Percentiles rank a stretch among this genome's conserved stretches.
Evolutionary conservation across 2,888 invertebrate species (phyloP).

Genomic region (Dinocampus coccinellae): DNA sequence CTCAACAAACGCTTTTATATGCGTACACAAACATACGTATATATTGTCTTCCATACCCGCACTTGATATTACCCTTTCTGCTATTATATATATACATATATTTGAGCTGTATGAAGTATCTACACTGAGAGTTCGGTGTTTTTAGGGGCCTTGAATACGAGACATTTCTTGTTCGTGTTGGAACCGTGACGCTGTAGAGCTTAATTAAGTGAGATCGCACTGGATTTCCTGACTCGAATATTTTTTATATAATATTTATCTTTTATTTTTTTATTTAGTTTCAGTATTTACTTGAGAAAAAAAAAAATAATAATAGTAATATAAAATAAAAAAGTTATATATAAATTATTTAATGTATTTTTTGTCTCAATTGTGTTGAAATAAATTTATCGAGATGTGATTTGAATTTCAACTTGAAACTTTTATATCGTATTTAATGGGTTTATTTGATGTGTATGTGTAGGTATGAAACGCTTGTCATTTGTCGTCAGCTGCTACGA

Average conservation of each 20-base stretch:
- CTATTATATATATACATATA: too few species aligned
- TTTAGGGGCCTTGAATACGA: not conserved
- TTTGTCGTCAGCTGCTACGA: constrained; percentile 35
- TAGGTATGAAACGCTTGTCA: not conserved
- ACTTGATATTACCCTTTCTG: too few species aligned
- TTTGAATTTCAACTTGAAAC: not conserved
- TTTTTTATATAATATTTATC: not conserved
- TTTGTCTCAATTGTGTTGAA: not conserved
- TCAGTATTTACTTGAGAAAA: not conserved
- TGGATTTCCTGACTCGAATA: constrained; percentile 26
- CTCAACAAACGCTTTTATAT: constrained; percentile 10
- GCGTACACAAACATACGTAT: too few species aligned
- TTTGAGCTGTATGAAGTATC: too few species aligned
- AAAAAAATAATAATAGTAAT: too few species aligned
- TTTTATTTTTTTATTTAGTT: not conserved
- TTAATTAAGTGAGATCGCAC: constrained; percentile 50
- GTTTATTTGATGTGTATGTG: not conserved
- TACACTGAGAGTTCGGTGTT: too few species aligned
- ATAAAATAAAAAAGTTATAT: too few species aligned
- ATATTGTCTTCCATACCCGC: too few species aligned
- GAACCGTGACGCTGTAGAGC: constrained; percentile 24
- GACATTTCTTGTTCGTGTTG: constrained; percentile 14
- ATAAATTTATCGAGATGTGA: not conserved
- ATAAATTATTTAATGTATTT: too few species aligned
- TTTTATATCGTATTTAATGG: not conserved